Conservation (phyloP, 2,113 vertebrate genomes). For the Sceloporus undulatus region DNA sequence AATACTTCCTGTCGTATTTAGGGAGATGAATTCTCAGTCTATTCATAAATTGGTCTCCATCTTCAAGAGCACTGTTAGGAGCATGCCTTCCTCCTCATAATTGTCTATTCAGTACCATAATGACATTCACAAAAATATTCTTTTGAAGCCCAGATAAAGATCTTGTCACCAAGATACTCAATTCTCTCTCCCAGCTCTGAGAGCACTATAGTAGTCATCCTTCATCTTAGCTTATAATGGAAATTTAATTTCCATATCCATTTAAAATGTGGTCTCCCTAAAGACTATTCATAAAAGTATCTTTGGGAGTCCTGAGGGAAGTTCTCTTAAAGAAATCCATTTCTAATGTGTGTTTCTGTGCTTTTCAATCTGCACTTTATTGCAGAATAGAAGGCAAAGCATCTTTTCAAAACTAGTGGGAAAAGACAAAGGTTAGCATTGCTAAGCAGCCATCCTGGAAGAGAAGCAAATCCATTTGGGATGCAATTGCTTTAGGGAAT, state of each 20-base stretch:
- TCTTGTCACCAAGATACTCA: slow-evolving; percentile 21
- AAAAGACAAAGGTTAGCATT: neutral
- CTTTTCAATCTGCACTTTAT: neutral
- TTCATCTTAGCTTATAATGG: slow-evolving; percentile 23
- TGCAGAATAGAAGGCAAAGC: neutral
- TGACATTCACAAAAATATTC: slow-evolving; percentile 17
- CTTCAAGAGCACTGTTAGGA: slow-evolving; percentile 9
- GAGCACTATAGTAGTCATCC: slow-evolving; percentile 8
- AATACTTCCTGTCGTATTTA: slow-evolving; percentile 7
- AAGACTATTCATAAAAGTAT: slow-evolving; percentile 21
- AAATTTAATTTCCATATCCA: slow-evolving; percentile 35
- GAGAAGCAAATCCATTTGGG: neutral
- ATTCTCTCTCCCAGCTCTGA: neutral
- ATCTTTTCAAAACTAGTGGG: neutral
- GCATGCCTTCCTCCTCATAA: neutral
- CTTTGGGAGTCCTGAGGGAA: neutral
- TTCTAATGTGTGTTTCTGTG: neutral
- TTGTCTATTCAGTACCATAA: slow-evolving; percentile 27
- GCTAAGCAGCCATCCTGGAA: neutral
- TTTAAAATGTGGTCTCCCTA: slow-evolving; percentile 3
- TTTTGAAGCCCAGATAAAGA: slow-evolving; percentile 30
- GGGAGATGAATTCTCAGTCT: neutral
- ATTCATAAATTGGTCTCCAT: slow-evolving; percentile 21
- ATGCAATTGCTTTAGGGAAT: neutral
- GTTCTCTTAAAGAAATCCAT: neutral